These are phyloP conservation scores for Thereva unica DNA, from an alignment of 2,888 invertebrate genomes.

Conservation along the genomic window DNA sequence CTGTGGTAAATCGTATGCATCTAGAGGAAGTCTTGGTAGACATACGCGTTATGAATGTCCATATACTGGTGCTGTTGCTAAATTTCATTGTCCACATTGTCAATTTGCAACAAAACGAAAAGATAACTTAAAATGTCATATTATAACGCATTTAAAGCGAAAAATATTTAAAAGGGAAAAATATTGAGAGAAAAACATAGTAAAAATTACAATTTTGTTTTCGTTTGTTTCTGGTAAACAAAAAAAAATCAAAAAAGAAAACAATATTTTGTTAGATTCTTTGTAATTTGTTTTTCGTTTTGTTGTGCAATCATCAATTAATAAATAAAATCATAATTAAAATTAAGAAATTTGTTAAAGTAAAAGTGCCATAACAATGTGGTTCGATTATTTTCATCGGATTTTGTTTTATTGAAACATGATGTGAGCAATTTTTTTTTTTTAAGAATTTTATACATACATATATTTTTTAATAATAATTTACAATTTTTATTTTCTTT, in stretches of 20 bases:
- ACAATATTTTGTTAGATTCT: slow-evolving; percentile 2
- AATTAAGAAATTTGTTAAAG: too few species aligned
- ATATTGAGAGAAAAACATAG: slow-evolving; percentile 18
- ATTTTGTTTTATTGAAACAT: too few species aligned
- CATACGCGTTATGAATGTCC: slow-evolving; percentile 71
- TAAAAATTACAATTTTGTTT: slow-evolving; percentile 8
- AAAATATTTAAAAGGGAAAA: slow-evolving; percentile 37
- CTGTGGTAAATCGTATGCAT: slow-evolving; percentile 48
- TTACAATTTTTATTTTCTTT: too few species aligned
- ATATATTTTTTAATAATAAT: too few species aligned
- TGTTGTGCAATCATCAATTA: too few species aligned
- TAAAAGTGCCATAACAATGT: too few species aligned
- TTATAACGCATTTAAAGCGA: slow-evolving; percentile 61
- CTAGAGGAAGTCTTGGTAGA: slow-evolving; percentile 63
- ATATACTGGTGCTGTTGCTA: slow-evolving; percentile 71
- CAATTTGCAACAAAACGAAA: slow-evolving; percentile 70
- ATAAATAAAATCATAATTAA: too few species aligned
- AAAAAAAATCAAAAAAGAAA: slow-evolving; percentile 22
- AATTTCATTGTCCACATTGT: slow-evolving; percentile 73
- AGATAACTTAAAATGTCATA: slow-evolving; percentile 70
- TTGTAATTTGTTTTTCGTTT: too few species aligned
- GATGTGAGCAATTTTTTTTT: too few species aligned
- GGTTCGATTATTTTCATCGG: too few species aligned
- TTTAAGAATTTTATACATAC: too few species aligned
- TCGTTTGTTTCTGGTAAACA: background rate